phyloP scores from a whole-genome alignment of 2,113 vertebrate species.

The Elgaria multicarinata region DNA sequence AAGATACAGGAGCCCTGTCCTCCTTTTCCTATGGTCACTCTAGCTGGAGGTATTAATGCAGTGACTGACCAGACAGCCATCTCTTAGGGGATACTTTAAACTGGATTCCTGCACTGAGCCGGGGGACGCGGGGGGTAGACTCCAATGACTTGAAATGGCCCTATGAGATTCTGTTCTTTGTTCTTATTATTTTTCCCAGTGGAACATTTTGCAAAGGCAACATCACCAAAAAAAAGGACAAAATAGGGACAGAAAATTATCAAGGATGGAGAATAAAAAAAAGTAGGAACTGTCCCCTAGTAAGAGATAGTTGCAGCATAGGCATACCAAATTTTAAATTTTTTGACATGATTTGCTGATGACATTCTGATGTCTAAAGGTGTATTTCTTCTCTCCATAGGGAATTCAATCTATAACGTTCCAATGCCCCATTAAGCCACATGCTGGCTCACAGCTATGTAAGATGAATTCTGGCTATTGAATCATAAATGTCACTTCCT shows the following conservation, averaged over 20 bases:
- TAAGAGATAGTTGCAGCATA: not conserved
- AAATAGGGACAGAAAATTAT: not conserved
- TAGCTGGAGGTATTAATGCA: too few species aligned
- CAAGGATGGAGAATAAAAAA: not conserved
- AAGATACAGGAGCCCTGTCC: too few species aligned
- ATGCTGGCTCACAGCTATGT: not conserved
- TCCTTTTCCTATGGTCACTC: too few species aligned
- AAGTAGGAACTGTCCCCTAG: not conserved
- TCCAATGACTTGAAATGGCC: too few species aligned
- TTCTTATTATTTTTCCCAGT: too few species aligned
- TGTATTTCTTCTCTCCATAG: constrained; percentile 13
- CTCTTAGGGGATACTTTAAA: too few species aligned
- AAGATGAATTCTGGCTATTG: constrained; percentile 5
- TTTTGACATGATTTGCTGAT: not conserved
- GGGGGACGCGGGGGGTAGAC: too few species aligned
- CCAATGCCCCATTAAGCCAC: constrained; percentile 8
- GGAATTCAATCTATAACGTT: constrained; percentile 26
- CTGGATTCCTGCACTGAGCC: too few species aligned
- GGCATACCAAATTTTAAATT: not conserved
- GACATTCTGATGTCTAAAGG: not conserved
- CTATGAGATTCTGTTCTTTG: too few species aligned
- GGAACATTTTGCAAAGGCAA: not conserved
- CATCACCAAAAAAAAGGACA: not conserved
- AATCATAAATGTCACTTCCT: constrained; percentile 34
- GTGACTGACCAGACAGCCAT: too few species aligned